Conservation (phyloP, 2,888 invertebrate genomes). For the Rotaria macrura region DNA sequence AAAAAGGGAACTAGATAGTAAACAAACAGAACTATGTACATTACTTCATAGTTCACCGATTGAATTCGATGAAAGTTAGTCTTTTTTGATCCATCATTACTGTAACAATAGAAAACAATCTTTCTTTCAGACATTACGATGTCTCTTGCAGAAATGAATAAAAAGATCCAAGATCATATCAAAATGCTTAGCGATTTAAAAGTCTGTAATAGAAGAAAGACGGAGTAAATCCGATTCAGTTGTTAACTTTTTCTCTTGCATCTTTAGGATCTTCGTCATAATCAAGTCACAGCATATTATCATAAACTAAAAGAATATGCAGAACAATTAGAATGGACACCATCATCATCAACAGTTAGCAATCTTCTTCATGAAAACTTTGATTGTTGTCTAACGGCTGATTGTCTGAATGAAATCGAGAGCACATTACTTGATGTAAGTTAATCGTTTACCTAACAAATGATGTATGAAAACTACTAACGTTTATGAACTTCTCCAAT, state of each 20-base stretch:
- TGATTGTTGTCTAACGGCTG: not conserved
- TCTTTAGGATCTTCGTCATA: not conserved
- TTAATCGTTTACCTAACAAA: too few relatives aligned
- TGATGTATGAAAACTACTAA: too few relatives aligned
- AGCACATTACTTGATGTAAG: not conserved
- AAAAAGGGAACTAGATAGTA: not conserved
- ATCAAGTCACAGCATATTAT: not conserved
- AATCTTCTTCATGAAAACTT: not conserved
- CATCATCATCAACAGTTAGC: not conserved
- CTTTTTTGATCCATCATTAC: not conserved
- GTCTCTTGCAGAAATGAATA: not conserved
- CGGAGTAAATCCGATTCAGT: too few relatives aligned
- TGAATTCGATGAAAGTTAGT: not conserved
- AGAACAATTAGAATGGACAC: slow-evolving; percentile 6
- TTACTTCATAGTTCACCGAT: not conserved
- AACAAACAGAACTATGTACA: not conserved
- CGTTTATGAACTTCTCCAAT: too few relatives aligned
- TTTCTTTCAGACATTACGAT: not conserved
- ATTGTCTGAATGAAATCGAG: not conserved
- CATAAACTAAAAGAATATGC: not conserved
- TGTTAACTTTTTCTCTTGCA: not conserved
- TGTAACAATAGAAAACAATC: not conserved
- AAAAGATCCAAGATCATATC: not conserved
- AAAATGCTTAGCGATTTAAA: not conserved
- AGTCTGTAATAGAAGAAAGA: not conserved